Evolutionary conservation across 2,888 invertebrate genomes (phyloP), one percentile per base, ranked within the genome.

Genomic region (Horisme vitalbata): DNA sequence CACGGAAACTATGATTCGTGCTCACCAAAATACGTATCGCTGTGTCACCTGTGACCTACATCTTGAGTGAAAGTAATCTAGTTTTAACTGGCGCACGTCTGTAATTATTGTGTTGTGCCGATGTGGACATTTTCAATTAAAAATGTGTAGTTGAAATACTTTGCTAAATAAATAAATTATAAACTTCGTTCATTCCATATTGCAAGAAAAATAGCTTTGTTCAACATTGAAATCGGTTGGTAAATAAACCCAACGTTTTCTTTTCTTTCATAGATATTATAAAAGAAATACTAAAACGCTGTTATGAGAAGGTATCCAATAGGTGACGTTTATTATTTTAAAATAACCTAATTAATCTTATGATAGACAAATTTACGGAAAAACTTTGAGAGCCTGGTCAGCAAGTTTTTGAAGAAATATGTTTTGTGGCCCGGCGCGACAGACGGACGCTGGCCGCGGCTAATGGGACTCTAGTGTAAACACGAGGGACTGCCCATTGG

Each of bases 1-100:
- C 94, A 94, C 94, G 93, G 93, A 94, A 94, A 94, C 93, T 34
- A 45, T 57, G 15, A 2, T 4, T 4, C 0, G 1, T 0, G 1
- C 4, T 1, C 0, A 4, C 12, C 1, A n/a, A 52, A 52, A 33
- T 44, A 36, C 23, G 21, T 13, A 3, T 4, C 18, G 21, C 7
- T 6, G 8, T 24, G 7, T 12, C 21, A 13, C 27, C n/a, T 9
- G 20, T 31, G 35, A 23, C 10, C 45, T 7, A n/a, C 20, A 34
- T 32, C 13, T 4, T 18, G n/a, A 45, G 56, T 53, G 55, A 53
- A 58, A 53, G 55, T 47, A 35, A 41, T 36, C 44, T 34, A 15
- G 37, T 31, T 57, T 44, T 26, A 2, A 18, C 11, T n/a, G 10
- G 32, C 39, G 34, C 11, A 27, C 5, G 28, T 20, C 9, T 38